A percentile compares a stretch with the other conserved stretches of the same genome.
Conservation (phyloP, 2,888 invertebrate species). For the Noctua fimbriata region DNA sequence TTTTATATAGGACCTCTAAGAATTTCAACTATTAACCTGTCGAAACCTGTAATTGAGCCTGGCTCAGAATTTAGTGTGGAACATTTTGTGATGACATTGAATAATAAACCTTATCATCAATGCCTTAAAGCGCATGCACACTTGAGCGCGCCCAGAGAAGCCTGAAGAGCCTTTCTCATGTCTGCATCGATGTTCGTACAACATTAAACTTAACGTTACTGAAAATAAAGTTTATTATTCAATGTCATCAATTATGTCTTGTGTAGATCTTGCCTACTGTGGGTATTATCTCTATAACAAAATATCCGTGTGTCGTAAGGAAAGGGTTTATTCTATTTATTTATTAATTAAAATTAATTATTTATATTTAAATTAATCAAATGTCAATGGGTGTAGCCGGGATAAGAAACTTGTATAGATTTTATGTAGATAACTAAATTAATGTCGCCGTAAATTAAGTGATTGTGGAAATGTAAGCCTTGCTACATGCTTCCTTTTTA, state of each 20-base stretch:
- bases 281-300: conserved; percentile 16
- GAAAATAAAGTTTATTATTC: background rate
- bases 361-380: conserved; percentile 39
- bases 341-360: conserved; percentile 40
- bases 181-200: background rate
- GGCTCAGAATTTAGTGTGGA: background rate
- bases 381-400: conserved; percentile 49
- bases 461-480: background rate
- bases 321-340: conserved; percentile 56
- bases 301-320: conserved; percentile 43
- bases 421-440: background rate
- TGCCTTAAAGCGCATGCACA: background rate
- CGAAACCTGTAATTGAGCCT: background rate
- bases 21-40: background rate
- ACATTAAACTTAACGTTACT: background rate
- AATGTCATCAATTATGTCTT: background rate
- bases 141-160: background rate
- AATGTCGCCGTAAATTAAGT: background rate
- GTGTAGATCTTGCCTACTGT: background rate
- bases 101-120: background rate
- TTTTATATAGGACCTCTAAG: background rate
- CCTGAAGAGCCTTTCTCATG: too few species aligned
- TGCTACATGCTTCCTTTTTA: background rate
- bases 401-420: conserved; percentile 10
- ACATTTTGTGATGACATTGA: background rate